Base-by-base conservation (phyloP, 2,113 vertebrate genomes). In the Seriola dumerili region DNA sequence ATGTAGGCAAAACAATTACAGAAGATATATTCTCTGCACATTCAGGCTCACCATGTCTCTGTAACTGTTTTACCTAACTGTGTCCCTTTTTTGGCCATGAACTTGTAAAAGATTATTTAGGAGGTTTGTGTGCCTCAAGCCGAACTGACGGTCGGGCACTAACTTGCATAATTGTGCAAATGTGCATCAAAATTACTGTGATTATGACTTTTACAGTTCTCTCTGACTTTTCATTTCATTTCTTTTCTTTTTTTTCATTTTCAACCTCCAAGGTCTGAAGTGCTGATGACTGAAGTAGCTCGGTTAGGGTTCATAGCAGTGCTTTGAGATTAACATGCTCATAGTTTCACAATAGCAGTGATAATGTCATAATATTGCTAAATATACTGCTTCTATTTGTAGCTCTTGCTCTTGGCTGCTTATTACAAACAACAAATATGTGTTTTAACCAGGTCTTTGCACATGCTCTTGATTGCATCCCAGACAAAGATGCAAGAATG, bases 1-100 rank as follows among this genome's bases (percentile, higher is more conserved):
- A 25, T 48, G 50, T 29, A 54, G 29, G 19, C 58, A 29, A 36
- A 81, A 62, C 42, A n/a, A 17, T 67, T 38, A 44, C 36, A 70
- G 25, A 70, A 44, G 34, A 29, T 55, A 21, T 50, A 0, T 29
- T n/a, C 34, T 6, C 34, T 36, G 34, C 34, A 36, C 34, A 36
- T 36, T 36, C 34, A 4, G 34, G 34, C 34, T 36, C 34, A 36
- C 34, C 34, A 36, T 63, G 19, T 44, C 8, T 69, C 44, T 44
- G 8, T 74, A 4, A 36, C 34, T 36, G 34, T 36, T 36, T 25
- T 36, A 36, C 34, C 34, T 5, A 25, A 63, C 58, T 57, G 48
- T 40, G 16, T 36, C 17, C 29, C 25, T 23, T 29, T 57, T 46
- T 48, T 52, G 48, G 48, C 48, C 48, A 19, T 21, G 48, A 21